Percentiles rank a stretch among this genome's conserved stretches.
These are phyloP conservation scores for Anguilla marmorata DNA, from an alignment of 2,797 vertebrate species.

Conservation along the genomic window DNA sequence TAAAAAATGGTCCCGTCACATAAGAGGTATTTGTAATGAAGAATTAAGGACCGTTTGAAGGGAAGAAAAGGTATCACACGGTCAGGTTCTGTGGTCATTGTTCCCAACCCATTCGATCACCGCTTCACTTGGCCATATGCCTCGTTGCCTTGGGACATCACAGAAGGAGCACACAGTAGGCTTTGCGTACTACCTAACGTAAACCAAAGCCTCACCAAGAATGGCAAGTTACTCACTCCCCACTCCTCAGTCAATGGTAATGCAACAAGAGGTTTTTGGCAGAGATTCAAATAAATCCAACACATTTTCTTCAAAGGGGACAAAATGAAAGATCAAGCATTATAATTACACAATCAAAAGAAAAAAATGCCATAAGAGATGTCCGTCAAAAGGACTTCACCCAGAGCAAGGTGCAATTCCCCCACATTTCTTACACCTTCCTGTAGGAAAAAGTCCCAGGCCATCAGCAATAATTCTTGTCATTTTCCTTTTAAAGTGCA, in stretches of 20 bases:
- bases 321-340: slow-evolving; percentile 27
- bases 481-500: slow-evolving; percentile 37
- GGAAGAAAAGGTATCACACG: not conserved
- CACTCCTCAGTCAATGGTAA: not conserved
- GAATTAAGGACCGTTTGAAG: slow-evolving; percentile 26
- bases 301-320: not conserved
- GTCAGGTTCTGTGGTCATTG: not conserved
- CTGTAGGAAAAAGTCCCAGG: slow-evolving; percentile 24
- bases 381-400: slow-evolving; percentile 10
- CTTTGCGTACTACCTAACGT: not conserved
- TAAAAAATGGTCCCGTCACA: slow-evolving; percentile 24
- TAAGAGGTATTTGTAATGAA: slow-evolving; percentile 25
- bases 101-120: not conserved
- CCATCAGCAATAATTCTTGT: slow-evolving; percentile 15
- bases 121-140: not conserved
- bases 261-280: slow-evolving; percentile 10
- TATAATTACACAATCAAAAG: slow-evolving; percentile 38
- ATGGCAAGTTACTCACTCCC: slow-evolving; percentile 19
- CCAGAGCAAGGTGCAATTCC: slow-evolving; percentile 12
- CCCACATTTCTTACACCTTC: slow-evolving; percentile 28
- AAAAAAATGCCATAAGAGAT: slow-evolving; percentile 12
- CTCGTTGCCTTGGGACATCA: not conserved
- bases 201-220: slow-evolving; percentile 1
- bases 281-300: slow-evolving; percentile 17
- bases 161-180: not conserved